Conservation (phyloP, 2,113 vertebrate genomes). For the Epinephelus moara region DNA sequence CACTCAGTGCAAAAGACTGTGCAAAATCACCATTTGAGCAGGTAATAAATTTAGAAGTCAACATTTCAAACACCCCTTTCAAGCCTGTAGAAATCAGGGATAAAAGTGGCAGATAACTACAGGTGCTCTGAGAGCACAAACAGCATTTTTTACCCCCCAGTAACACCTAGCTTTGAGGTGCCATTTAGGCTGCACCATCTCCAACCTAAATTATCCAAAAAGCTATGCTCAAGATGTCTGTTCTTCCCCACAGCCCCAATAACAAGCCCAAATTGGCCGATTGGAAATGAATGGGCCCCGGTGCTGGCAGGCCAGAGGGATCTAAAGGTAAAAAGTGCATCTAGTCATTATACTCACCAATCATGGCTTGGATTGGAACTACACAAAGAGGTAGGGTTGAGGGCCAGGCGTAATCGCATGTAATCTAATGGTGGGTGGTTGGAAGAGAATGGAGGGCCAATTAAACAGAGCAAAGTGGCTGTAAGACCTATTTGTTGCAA, state of each 20-base stretch:
- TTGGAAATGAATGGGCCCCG: slow-evolving; percentile 36
- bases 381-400: slow-evolving; percentile 10
- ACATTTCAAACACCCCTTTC: not conserved
- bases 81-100: not conserved
- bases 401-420: slow-evolving; percentile 27
- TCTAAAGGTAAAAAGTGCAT: slow-evolving; percentile 62
- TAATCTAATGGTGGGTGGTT: slow-evolving; percentile 41
- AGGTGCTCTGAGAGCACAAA: not conserved
- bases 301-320: slow-evolving; percentile 14
- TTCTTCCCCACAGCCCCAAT: slow-evolving; percentile 8
- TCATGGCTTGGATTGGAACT: slow-evolving; percentile 35
- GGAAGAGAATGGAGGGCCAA: slow-evolving; percentile 22
- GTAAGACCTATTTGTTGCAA: slow-evolving; percentile 8
- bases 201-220: not conserved
- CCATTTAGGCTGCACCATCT: slow-evolving; percentile 1
- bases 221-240: not conserved
- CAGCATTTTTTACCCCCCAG: too few relatives aligned
- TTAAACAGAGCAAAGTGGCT: slow-evolving; percentile 49
- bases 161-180: not conserved
- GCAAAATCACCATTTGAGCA: not conserved
- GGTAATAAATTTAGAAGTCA: not conserved
- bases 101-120: not conserved
- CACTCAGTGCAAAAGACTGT: not conserved
- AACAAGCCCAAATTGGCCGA: slow-evolving; percentile 25
- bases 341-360: slow-evolving; percentile 45